Conservation (phyloP, 2,113 vertebrate species). For the Lanius collurio region DNA sequence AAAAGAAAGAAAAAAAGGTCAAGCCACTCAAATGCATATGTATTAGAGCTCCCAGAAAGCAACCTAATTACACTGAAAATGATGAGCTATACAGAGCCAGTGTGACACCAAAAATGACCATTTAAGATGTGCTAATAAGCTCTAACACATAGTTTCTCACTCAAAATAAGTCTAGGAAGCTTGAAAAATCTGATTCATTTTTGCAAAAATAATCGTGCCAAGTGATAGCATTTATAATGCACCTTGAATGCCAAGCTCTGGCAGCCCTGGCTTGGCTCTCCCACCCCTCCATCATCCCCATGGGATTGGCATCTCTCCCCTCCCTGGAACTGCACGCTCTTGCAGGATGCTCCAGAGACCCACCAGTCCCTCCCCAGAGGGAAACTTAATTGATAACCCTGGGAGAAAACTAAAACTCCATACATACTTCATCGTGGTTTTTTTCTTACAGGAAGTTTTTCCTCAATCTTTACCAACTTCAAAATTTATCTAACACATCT, state of each 20-base stretch:
- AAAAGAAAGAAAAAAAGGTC: background rate
- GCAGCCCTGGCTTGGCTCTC: background rate
- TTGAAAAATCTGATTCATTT: background rate
- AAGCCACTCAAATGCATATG: background rate
- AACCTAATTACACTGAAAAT: background rate
- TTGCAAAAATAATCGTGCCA: background rate
- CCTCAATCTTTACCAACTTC: background rate
- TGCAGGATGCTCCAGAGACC: background rate
- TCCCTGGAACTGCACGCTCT: background rate
- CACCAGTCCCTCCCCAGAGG: background rate
- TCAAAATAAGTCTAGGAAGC: background rate
- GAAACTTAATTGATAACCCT: background rate
- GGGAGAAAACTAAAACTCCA: background rate
- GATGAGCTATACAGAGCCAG: background rate
- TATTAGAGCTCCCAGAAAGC: background rate
- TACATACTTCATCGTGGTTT: fast-evolving
- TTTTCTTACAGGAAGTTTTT: background rate
- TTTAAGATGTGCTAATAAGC: background rate
- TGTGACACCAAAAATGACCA: background rate
- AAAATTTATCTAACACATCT: background rate
- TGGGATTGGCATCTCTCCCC: background rate
- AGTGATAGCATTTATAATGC: background rate
- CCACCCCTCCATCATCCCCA: background rate
- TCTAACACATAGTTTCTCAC: background rate
- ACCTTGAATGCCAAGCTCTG: background rate